Percentiles rank a stretch among this genome's conserved stretches.
These are phyloP conservation scores for Brachionus angularis DNA, from an alignment of 1,140 invertebrate species.

Conservation along the genomic window DNA sequence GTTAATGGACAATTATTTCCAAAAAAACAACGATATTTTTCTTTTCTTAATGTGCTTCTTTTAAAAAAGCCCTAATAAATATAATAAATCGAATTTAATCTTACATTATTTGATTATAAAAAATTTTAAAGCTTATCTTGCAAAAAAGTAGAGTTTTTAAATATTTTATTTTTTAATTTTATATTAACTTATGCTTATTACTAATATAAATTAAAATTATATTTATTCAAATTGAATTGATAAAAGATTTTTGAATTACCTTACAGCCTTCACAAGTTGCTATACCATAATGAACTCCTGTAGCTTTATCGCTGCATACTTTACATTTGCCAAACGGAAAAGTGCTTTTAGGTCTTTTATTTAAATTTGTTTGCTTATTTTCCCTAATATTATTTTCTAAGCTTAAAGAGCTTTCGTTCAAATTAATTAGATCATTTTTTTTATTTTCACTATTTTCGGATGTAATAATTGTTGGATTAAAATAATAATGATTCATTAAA, in stretches of 20 bases:
- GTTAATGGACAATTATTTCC: conserved; percentile 51
- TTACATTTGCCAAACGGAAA: conserved; percentile 50
- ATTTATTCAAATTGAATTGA: not conserved
- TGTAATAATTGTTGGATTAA: too few relatives aligned
- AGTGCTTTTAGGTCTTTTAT: not conserved
- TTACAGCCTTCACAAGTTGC: conserved; percentile 61
- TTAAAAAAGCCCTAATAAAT: conserved; percentile 30
- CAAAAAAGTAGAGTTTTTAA: too few relatives aligned
- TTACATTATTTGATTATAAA: not conserved
- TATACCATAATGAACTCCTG: conserved; percentile 62
- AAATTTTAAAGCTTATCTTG: too few relatives aligned
- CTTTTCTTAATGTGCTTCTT: conserved; percentile 25
- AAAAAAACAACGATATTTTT: conserved; percentile 50
- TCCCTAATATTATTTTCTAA: too few relatives aligned
- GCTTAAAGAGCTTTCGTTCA: too few relatives aligned
- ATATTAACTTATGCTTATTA: too few relatives aligned
- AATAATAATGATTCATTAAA: too few relatives aligned
- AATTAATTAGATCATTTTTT: too few relatives aligned
- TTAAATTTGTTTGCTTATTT: not conserved
- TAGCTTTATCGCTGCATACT: conserved; percentile 60
- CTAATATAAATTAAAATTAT: not conserved
- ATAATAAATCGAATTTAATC: conserved; percentile 9
- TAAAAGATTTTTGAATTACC: conserved; percentile 45
- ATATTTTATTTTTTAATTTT: too few relatives aligned
- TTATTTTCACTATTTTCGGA: too few relatives aligned